These are phyloP conservation scores for Mycogona germanica DNA, from an alignment of 2,888 invertebrate genomes.

Conservation along the genomic window DNA sequence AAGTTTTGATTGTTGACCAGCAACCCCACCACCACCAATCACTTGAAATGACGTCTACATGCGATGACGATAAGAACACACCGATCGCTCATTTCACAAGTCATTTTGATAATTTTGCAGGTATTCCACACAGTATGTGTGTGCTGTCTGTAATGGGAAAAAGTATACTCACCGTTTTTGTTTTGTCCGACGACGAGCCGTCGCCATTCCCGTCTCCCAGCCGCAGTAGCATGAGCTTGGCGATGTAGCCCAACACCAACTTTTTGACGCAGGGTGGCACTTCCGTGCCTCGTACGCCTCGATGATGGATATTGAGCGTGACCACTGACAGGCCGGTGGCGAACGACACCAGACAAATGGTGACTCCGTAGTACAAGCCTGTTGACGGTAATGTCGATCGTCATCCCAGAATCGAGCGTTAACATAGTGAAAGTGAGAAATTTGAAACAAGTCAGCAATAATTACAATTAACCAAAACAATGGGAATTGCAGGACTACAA, in stretches of 20 bases:
- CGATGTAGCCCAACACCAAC: slow-evolving; percentile 59
- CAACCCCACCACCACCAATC: no score
- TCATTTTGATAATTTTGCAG: no score
- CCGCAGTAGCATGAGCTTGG: slow-evolving; percentile 57
- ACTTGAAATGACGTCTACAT: no score
- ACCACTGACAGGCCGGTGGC: slow-evolving; percentile 70
- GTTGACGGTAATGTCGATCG: no score
- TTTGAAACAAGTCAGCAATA: not conserved
- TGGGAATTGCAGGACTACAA: no score
- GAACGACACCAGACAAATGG: slow-evolving; percentile 66
- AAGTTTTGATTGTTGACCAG: no score
- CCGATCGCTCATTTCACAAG: no score
- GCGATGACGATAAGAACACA: no score
- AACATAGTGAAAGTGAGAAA: not conserved
- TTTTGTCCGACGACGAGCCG: slow-evolving; percentile 21
- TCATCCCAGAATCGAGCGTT: no score
- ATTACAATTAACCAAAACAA: not conserved
- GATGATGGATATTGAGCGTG: slow-evolving; percentile 71
- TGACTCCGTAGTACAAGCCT: slow-evolving; percentile 72
- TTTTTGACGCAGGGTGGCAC: slow-evolving; percentile 57
- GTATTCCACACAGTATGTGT: no score
- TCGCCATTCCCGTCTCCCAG: slow-evolving; percentile 41
- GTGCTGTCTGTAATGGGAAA: no score
- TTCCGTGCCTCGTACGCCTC: slow-evolving; percentile 65
- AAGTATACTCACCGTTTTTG: slow-evolving; percentile 22